These are phyloP conservation scores for Eristalis pertinax DNA, from an alignment of 2,888 invertebrate genomes.

Conservation along the genomic window DNA sequence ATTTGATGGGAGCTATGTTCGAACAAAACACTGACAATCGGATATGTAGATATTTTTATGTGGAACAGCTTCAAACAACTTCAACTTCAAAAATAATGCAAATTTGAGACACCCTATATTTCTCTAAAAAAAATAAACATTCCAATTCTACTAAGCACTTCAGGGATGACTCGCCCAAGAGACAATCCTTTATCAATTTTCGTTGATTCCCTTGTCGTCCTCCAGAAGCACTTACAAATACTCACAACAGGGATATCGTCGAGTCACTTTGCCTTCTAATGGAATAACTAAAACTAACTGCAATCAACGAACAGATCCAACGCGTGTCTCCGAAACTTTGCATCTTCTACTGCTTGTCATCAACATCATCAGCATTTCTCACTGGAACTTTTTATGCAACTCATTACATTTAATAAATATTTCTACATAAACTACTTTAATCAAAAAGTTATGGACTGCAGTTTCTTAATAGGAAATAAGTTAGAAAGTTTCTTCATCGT, in stretches of 20 bases:
- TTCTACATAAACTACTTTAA: conserved; percentile 40
- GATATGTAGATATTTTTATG: too few species aligned
- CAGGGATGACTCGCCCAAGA: background rate
- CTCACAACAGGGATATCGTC: background rate
- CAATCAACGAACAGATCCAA: background rate
- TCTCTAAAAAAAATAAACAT: too few species aligned
- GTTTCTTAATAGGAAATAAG: background rate
- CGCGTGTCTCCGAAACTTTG: background rate
- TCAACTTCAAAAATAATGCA: too few species aligned
- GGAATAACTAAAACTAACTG: background rate
- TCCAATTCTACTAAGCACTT: too few species aligned
- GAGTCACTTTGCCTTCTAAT: background rate
- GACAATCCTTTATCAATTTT: background rate
- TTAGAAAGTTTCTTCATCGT: conserved; percentile 1
- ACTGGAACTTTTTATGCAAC: background rate
- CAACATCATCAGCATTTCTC: background rate
- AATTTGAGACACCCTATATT: too few species aligned
- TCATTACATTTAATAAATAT: conserved; percentile 14
- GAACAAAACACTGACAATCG: too few species aligned
- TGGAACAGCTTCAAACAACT: too few species aligned
- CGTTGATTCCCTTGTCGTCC: background rate
- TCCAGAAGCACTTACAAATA: too few species aligned
- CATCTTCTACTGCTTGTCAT: background rate
- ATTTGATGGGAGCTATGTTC: too few species aligned
- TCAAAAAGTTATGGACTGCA: conserved; percentile 33